phyloP scores from a whole-genome alignment of 1,140 invertebrate species.

The Trinorchestia longiramus region DNA sequence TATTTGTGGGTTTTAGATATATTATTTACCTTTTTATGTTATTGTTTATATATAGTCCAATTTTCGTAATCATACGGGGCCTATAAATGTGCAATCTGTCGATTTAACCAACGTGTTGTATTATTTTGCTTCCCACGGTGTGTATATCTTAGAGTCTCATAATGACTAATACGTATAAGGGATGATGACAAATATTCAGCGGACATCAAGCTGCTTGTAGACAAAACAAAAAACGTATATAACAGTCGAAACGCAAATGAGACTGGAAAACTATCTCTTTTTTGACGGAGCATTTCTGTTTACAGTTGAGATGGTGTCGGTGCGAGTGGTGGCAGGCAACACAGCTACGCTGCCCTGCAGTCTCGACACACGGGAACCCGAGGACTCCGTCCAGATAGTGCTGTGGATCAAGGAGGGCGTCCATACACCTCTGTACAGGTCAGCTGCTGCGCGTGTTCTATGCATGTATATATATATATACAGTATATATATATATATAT shows the following conservation, averaged over 20 bases:
- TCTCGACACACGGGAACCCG: conserved; percentile 52
- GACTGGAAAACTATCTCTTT: neutral
- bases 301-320: conserved; percentile 60
- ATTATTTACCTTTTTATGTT: too few relatives aligned
- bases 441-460: neutral
- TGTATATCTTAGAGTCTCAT: too few relatives aligned
- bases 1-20: too few relatives aligned
- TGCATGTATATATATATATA: conserved; percentile 51
- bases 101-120: too few relatives aligned
- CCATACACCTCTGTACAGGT: conserved; percentile 64
- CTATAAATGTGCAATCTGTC: too few relatives aligned
- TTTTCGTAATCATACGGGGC: too few relatives aligned
- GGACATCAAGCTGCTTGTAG: neutral
- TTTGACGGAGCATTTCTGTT: neutral
- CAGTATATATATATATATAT: too few relatives aligned
- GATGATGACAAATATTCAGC: neutral
- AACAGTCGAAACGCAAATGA: neutral
- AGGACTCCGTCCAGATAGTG: conserved; percentile 64
- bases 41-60: too few relatives aligned
- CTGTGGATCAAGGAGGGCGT: conserved; percentile 66
- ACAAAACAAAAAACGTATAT: neutral
- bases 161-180: neutral
- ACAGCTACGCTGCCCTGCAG: conserved; percentile 62
- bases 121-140: too few relatives aligned
- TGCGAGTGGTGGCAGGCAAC: conserved; percentile 60